These are phyloP conservation scores for Paralvinella palmiformis DNA, from an alignment of 1,140 invertebrate species.

Conservation along the genomic window DNA sequence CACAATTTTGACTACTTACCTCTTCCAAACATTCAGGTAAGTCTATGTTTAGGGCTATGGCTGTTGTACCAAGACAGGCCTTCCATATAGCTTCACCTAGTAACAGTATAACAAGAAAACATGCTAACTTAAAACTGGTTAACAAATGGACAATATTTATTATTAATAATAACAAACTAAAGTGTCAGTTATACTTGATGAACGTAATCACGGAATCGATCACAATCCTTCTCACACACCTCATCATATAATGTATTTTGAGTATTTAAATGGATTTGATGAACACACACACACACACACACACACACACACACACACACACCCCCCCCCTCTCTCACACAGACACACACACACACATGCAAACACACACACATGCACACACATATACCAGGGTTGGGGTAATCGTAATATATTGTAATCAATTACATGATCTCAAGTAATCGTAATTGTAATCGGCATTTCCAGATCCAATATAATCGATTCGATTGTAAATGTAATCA, in stretches of 20 bases:
- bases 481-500: too few relatives aligned
- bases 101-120: conserved; percentile 14
- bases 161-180: not conserved
- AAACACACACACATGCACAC: too few relatives aligned
- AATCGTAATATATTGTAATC: too few relatives aligned
- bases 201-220: not conserved
- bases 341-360: too few relatives aligned
- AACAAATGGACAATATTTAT: not conserved
- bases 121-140: not conserved
- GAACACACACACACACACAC: not conserved
- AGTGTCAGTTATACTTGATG: not conserved
- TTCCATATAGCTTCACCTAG: conserved; percentile 46
- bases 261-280: not conserved
- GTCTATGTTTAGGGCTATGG: conserved; percentile 29
- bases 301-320: too few relatives aligned
- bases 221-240: not conserved
- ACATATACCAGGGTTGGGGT: too few relatives aligned
- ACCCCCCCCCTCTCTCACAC: too few relatives aligned
- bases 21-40: conserved; percentile 30
- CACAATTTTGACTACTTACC: conserved; percentile 12
- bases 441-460: too few relatives aligned
- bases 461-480: too few relatives aligned
- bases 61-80: conserved; percentile 25
- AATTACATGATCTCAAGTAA: too few relatives aligned
- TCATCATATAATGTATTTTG: not conserved